Base-by-base conservation (phyloP, 2,797 vertebrate species). In the Emydoidea blandingii region DNA sequence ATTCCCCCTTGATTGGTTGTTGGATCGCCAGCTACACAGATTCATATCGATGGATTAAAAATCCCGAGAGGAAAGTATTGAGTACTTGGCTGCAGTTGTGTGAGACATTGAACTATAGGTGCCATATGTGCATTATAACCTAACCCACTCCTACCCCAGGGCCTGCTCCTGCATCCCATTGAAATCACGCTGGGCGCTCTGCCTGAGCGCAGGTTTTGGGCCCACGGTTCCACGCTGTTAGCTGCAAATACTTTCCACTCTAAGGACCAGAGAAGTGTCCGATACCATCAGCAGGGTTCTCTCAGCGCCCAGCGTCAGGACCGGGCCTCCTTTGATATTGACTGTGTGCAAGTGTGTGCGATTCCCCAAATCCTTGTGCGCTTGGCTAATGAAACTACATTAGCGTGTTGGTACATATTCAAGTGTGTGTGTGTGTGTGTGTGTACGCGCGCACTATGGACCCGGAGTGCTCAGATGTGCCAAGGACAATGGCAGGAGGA, bases 321-420 rank as follows among this genome's bases (percentile, higher is more conserved):
- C 7, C 16, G n/a, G n/a, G 65, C 34, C 34, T 37, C 34, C 65
- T 68, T 37, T 68, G 65, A 18, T 5, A n/a, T 21, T 34, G 59
- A 62, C 31, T 34, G 31, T 8, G 59, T 34, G 31, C 31, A 14
- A 0, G 53, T 3, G 5, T 0, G 14, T 4, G 10, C 47, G 1
- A 37, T 18, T 68, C 65, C 9, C 9, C 65, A 37, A 21, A 68
- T 68, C 18, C 15, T 62, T 62, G 59, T 3, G 14, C 59, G 31
- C 56, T 29, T 57, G 56, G 27, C 62, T 11, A 37, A 21, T 21
- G 62, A 37, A 21, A 37, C 62, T 62, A 11, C 8, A 16, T 37
- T n/a, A 1, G 16, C 34, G 8, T n/a, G 44, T 44, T 19, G 8
- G n/a, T 72, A 21, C 37, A 9, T 47, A 15, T 9, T 25, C 5